A percentile compares a stretch with the other conserved stretches of the same genome.
These are phyloP conservation scores for Tolypeutes matacus DNA, from an alignment of 2,797 vertebrate genomes.

Conservation along the genomic window DNA sequence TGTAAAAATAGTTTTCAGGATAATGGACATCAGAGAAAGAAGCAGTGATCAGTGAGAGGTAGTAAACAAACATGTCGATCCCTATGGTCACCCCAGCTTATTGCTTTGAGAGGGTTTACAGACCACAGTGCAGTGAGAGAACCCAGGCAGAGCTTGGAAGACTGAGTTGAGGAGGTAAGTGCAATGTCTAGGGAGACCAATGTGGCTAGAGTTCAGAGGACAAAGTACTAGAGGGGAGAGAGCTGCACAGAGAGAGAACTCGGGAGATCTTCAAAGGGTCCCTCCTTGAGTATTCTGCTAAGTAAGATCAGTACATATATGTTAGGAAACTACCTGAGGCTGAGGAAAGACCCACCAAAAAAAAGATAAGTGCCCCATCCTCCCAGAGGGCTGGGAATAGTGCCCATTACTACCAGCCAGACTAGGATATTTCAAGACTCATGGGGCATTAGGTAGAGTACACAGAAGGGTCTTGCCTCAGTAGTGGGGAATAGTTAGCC, in stretches of 20 bases:
- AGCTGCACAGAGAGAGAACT: not conserved
- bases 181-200: not conserved
- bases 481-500: not conserved
- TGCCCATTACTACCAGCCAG: not conserved
- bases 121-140: not conserved
- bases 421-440: not conserved
- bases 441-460: not conserved
- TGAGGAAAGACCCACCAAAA: not conserved
- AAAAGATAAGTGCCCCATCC: not conserved
- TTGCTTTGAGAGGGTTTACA: not conserved
- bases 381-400: not conserved
- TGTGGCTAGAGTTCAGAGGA: not conserved
- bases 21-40: not conserved
- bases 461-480: not conserved
- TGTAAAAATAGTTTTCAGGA: not conserved
- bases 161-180: not conserved
- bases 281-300: not conserved
- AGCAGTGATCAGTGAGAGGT: not conserved
- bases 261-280: not conserved
- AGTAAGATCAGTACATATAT: not conserved
- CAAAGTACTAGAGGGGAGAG: not conserved
- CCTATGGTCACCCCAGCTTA: not conserved
- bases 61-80: not conserved
- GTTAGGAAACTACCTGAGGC: not conserved
- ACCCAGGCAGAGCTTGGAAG: not conserved